phyloP scores from a whole-genome alignment of 2,113 vertebrate genomes.

The Erythrocercus mccallii region DNA sequence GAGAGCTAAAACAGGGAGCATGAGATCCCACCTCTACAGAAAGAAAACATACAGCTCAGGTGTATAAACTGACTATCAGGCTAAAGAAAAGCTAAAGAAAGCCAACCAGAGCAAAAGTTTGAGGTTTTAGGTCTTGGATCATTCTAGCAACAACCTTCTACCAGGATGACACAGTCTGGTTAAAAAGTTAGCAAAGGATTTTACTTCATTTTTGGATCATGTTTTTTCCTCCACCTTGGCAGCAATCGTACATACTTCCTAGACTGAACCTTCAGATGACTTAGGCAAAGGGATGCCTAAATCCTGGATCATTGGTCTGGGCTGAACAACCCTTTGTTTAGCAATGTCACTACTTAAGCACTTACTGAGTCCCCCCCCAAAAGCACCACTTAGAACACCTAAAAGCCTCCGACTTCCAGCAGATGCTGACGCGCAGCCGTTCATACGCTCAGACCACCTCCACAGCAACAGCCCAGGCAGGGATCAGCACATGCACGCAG shows the following conservation, averaged over 20 bases:
- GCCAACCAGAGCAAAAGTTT: not conserved
- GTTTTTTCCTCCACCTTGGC: not conserved
- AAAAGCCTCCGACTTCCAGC: not conserved
- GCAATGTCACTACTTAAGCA: not conserved
- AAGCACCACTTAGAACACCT: not conserved
- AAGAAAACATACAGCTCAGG: rapidly evolving
- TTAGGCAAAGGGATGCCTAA: not conserved
- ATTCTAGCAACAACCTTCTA: not conserved
- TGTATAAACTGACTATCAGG: not conserved
- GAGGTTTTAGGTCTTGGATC: not conserved
- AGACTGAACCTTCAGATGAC: not conserved
- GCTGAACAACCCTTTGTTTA: not conserved
- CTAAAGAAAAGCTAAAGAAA: not conserved
- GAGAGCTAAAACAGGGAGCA: not conserved
- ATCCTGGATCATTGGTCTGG: not conserved
- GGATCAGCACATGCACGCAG: rapidly evolving
- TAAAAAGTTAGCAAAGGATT: not conserved
- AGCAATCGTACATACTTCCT: not conserved
- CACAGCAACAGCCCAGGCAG: rapidly evolving
- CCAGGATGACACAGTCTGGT: not conserved
- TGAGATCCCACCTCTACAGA: not conserved
- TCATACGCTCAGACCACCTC: rapidly evolving
- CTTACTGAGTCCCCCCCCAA: not conserved
- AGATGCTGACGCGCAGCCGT: rapidly evolving
- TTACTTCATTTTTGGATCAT: not conserved